A percentile compares a stretch with the other conserved stretches of the same genome.
Conservation (phyloP, 1,140 invertebrate genomes). For the Lepidurus apus region DNA sequence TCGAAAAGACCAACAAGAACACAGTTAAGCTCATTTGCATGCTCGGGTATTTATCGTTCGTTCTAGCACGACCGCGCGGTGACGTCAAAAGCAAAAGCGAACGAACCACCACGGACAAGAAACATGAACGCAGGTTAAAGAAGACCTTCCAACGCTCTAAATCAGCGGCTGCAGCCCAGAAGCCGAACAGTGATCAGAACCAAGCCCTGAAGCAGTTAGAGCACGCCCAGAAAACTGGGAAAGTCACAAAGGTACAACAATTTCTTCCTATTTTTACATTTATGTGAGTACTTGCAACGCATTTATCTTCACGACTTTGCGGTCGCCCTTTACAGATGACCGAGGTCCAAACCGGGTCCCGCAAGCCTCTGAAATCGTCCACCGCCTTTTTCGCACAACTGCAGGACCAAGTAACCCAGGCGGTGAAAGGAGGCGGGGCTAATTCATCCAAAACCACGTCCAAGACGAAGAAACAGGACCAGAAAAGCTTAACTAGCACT, state of each 20-base stretch:
- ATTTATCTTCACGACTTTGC: background rate
- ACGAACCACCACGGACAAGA: conserved; percentile 77
- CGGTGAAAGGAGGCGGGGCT: conserved; percentile 23
- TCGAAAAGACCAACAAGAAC: background rate
- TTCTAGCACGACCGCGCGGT: conserved; percentile 64
- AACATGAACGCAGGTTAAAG: conserved; percentile 79
- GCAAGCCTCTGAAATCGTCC: conserved; percentile 61
- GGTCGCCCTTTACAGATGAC: background rate
- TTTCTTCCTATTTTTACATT: background rate
- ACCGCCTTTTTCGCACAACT: conserved; percentile 74
- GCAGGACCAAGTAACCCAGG: conserved; percentile 59
- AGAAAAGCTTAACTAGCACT: background rate
- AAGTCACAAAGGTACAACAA: conserved; percentile 37
- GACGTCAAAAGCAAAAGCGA: conserved; percentile 74
- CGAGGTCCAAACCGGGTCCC: conserved; percentile 8
- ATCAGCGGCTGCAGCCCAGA: conserved; percentile 45
- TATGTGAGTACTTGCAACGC: background rate
- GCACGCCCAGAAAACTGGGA: conserved; percentile 39
- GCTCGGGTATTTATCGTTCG: conserved; percentile 23
- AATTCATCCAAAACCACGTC: background rate
- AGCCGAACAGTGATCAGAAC: conserved; percentile 40
- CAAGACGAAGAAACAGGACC: conserved; percentile 1
- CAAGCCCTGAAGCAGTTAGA: conserved; percentile 37
- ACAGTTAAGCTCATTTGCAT: conserved; percentile 17
- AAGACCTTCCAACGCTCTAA: conserved; percentile 64